Base-by-base conservation (phyloP, 2,888 invertebrate species). In the Eledone cirrhosa region DNA sequence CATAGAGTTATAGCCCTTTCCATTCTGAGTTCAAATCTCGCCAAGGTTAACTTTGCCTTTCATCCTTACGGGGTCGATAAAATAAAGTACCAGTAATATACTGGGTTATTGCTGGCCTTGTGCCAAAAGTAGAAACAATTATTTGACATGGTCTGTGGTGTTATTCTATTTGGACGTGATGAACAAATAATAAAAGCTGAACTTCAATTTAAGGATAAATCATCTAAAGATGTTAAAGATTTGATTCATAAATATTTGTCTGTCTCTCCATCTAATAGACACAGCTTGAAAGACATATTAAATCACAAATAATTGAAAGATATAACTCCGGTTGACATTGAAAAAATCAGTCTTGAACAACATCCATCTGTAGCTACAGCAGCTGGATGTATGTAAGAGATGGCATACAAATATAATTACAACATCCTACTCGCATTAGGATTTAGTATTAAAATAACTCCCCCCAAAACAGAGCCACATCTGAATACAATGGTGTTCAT, bases 101-200 rank as follows among this genome's bases (percentile, higher is more conserved):
- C 33, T 41, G 33, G 8, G 33, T 4, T 41, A 41, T 41, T 41
- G 4, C 33, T 4, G 33, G 41, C 41, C 41, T 11, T 41, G 41
- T 41, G 1, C 41, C 41, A 8, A 41, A 11, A 41, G 41, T 41
- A 1, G 41, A 41, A 41, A 41, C 5, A n/a, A 0, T 90, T 93
- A 22, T 93, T 91, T 86, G 93, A 93, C 89, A 93, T 93, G 92
- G 93, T 93, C 77, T 93, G 92, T 86, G 93, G 93, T 24, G 93
- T 93, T 89, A 93, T 93, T 85, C 93, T 93, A 59, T 93, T 93
- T 87, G 93, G 93, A 85, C 90, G 91, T 78, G 93, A 93, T 85
- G 92, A 92, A 78, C 92, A 93, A 84, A 93, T 93, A 81, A 83
- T 88, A 72, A 88, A 87, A 78, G 90, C 89, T 16, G 88, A 88